Evolutionary conservation across 2,888 invertebrate genomes (phyloP).

Genomic region (Netelia inedita): DNA sequence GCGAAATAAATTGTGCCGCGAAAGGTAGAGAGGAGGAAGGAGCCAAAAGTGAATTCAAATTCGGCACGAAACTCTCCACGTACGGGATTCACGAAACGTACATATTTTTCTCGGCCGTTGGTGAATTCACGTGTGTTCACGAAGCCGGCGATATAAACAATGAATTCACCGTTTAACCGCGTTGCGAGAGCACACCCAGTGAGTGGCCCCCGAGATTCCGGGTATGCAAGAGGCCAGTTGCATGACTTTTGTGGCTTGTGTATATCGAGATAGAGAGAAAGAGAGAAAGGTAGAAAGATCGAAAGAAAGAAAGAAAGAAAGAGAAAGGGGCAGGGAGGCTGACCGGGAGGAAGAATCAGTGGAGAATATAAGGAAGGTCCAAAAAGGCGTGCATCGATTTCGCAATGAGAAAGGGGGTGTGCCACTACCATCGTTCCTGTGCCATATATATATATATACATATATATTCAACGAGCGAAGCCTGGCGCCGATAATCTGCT

Average conservation of each 20-base stretch:
- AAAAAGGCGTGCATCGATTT: constrained; percentile 75
- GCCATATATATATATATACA: not conserved
- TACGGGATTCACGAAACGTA: constrained; percentile 37
- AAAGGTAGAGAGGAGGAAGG: constrained; percentile 7
- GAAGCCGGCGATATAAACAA: constrained; percentile 41
- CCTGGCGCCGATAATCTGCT: constrained; percentile 80
- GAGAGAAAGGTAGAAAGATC: not conserved
- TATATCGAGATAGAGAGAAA: constrained; percentile 6
- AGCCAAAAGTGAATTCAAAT: constrained; percentile 62
- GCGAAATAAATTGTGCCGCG: constrained; percentile 48
- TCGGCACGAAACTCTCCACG: constrained; percentile 28
- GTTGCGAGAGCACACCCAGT: constrained; percentile 22
- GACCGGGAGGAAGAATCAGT: constrained; percentile 55
- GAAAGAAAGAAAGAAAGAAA: not conserved
- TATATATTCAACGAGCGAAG: constrained; percentile 34
- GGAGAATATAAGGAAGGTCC: constrained; percentile 60
- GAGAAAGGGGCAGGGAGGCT: constrained; percentile 20
- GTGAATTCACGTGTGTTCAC: constrained; percentile 30
- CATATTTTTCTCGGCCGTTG: constrained; percentile 21
- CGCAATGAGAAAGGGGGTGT: constrained; percentile 72
- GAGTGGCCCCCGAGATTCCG: constrained; percentile 22
- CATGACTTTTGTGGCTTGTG: constrained; percentile 1
- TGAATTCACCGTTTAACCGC: constrained; percentile 57
- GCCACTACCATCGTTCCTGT: constrained; percentile 36
- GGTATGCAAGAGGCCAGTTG: constrained; percentile 28